phyloP scores from a whole-genome alignment of 2,888 invertebrate genomes.

The Philopedon plagiatum region DNA sequence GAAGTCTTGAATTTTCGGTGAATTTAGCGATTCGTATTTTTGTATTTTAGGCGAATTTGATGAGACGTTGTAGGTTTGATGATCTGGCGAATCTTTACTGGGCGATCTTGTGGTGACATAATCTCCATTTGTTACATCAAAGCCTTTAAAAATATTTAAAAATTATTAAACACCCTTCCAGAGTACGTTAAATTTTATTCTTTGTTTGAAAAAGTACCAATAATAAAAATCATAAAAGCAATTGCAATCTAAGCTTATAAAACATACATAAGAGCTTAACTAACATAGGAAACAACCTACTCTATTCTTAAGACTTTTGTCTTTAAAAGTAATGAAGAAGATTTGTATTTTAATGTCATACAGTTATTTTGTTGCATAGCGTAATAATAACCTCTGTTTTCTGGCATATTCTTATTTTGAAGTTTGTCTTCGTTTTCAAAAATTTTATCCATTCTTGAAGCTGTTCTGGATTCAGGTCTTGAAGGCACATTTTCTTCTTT shows the following conservation, averaged over 20 bases:
- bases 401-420: slow-evolving; percentile 42
- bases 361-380: too few relatives aligned
- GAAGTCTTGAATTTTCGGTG: too few relatives aligned
- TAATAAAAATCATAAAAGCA: too few relatives aligned
- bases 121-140: slow-evolving; percentile 55
- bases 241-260: too few relatives aligned
- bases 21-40: background rate
- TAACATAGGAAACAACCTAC: too few relatives aligned
- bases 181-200: too few relatives aligned
- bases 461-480: slow-evolving; percentile 61
- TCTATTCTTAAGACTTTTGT: too few relatives aligned
- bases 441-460: slow-evolving; percentile 62
- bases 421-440: slow-evolving; percentile 58
- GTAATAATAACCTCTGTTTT: slow-evolving; percentile 54
- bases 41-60: slow-evolving; percentile 4
- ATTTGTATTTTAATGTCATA: too few relatives aligned
- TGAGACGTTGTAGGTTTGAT: background rate
- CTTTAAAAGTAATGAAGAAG: too few relatives aligned
- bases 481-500: slow-evolving; percentile 58
- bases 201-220: too few relatives aligned
- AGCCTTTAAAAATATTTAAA: slow-evolving; percentile 58
- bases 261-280: too few relatives aligned
- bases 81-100: slow-evolving; percentile 52
- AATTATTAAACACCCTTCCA: too few relatives aligned
- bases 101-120: slow-evolving; percentile 54